These are phyloP conservation scores for Phania funesta DNA, from an alignment of 2,888 invertebrate genomes.

Conservation along the genomic window DNA sequence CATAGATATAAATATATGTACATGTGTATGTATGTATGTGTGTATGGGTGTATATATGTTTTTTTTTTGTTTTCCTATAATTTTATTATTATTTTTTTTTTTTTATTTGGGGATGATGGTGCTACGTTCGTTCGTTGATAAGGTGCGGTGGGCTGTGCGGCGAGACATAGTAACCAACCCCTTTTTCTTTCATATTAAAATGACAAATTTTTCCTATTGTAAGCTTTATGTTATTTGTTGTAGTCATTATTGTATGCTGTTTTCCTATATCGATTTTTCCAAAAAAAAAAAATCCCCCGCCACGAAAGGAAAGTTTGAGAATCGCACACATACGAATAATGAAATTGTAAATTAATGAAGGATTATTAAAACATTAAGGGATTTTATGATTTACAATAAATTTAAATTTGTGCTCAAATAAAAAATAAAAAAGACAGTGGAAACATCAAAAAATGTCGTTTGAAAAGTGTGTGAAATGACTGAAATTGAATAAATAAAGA, in stretches of 20 bases:
- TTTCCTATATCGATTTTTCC: constrained; percentile 56
- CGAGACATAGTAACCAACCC: constrained; percentile 48
- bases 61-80: constrained; percentile 37
- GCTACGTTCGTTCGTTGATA: constrained; percentile 2
- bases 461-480: not conserved
- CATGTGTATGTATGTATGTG: no score
- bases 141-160: constrained; percentile 24
- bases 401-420: constrained; percentile 22
- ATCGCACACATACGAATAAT: not conserved
- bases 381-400: constrained; percentile 29
- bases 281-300: constrained; percentile 30
- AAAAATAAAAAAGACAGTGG: not conserved
- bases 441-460: not conserved
- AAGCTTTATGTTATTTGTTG: constrained; percentile 16
- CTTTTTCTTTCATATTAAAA: constrained; percentile 45
- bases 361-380: constrained; percentile 45
- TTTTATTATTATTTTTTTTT: constrained; percentile 31
- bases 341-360: constrained; percentile 43
- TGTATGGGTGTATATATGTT: no score
- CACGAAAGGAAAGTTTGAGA: constrained; percentile 37
- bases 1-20: no score
- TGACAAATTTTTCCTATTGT: constrained; percentile 41
- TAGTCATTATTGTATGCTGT: constrained; percentile 40
- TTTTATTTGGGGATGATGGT: constrained; percentile 49
- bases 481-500: no score